Base-by-base conservation (phyloP, 1,140 invertebrate species). In the Drosophila repleta region DNA sequence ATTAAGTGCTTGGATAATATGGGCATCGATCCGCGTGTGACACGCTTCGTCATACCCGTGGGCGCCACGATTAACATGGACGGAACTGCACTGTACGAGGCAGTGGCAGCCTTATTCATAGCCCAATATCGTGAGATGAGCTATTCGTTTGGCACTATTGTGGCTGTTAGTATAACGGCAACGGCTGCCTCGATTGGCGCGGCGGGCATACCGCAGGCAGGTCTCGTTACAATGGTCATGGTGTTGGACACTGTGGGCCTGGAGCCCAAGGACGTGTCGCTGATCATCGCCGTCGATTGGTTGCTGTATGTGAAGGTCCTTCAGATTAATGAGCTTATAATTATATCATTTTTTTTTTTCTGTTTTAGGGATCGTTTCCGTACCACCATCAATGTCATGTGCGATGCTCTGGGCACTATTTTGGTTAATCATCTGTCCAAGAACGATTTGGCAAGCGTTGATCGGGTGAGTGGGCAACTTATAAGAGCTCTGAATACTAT, bases 31-130 rank as follows among this genome's bases (percentile, higher is more conserved):
- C 95, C 96, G 0, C 94, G 97, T 57, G 97, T 99, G 24, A 97
- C 97, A 0, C 94, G 98, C 46, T 99, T 99, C 87, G 98, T 99
- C 7, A 96, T 99, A 74, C 98, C 98, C 3, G 97, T 99, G 62
- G 98, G 97, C 20, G 97, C 97, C 21, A 98, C 97, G 8, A 98
- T 99, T 77, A 98, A 98, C 92, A 98, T 98, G 97, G 97, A 99
- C 90, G 98, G 98, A 17, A 99, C 97, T 0, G 98, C 98, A 0
- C 93, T 99, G 3, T 99, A 99, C 81, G 97, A 99, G 92, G 97
- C 98, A 1, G 97, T 99, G 0, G 98, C 98, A 0, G 97, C 98
- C 10, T 96, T 99, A 63, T 99, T 98, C 84, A 98, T 99, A 61
- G 96, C 98, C 15, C 98, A 99, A 93, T 94, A 98, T 32, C 94